Evolutionary conservation across 1,140 invertebrate species (phyloP), one percentile per base, ranked within the genome.

Genomic region (Megalonaias nervosa): DNA sequence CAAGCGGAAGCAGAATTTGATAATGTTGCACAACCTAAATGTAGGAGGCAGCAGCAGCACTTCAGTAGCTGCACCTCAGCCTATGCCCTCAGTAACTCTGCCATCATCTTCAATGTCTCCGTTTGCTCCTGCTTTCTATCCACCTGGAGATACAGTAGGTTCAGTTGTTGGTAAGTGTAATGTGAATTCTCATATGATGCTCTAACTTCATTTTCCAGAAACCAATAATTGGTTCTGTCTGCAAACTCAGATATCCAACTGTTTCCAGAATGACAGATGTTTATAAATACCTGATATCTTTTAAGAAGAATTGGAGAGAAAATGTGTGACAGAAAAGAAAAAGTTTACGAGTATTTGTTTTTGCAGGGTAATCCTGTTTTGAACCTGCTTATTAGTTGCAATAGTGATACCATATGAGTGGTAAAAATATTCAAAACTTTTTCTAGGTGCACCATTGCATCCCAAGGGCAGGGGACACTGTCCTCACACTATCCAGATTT

Each of bases 111-210:
- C 91, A 86, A 92, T 94, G 81, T 93, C 93, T 56, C 92, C 93
- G 21, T 87, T 93, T 71, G 93, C 93, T 19, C 92, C 91, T 77
- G 92, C 93, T 38, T 94, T 92, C 83, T 92, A 93, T 87, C 93
- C 93, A 77, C 91, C 93, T 23, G 94, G 93, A 83, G 94, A 95
- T 84, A 94, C 94, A 15, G 94, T 95, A 48, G 94, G 95, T 87
- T 95, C 94, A 84, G 94, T 95, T 82, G 93, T 95, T 78, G 94
- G 94, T 95, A 89, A 93, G 93, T 91, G 15, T n/a, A n/a, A 62
- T 23, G 9, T n/a, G 23, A 62, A 23, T 23, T 62, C 0, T 19
- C 23, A 62, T n/a, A 14, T 23, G 19, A 62, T n/a, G 60, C 11
- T 19, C 23, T 62, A 62, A 0, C 19, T 62, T 9, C 60, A 11